Conservation (phyloP, 2,797 vertebrate genomes). For the Stomatorhinus walkeri region DNA sequence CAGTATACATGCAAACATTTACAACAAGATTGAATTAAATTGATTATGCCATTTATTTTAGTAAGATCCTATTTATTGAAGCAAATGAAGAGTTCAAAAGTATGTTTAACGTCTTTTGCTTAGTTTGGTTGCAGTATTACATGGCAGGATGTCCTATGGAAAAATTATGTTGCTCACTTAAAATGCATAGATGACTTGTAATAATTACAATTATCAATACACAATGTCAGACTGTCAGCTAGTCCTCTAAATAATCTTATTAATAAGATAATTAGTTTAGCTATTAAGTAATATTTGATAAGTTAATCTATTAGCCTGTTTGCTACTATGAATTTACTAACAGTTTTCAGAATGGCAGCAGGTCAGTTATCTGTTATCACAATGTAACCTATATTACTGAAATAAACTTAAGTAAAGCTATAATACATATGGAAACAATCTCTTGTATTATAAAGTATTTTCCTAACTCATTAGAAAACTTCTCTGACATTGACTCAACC, state of each 20-base stretch:
- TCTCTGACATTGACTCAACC: background rate
- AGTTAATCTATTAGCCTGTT: constrained; percentile 5
- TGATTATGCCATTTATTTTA: background rate
- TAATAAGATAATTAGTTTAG: background rate
- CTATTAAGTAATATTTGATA: background rate
- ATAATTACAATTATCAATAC: background rate
- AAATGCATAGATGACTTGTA: background rate
- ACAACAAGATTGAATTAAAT: background rate
- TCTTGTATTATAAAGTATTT: background rate
- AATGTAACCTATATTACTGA: background rate
- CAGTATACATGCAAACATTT: background rate
- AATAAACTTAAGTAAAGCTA: background rate
- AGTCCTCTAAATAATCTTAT: background rate
- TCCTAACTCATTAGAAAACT: background rate
- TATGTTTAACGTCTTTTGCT: background rate
- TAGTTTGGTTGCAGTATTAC: background rate
- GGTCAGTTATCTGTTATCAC: background rate
- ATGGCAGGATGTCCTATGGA: background rate
- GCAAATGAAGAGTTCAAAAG: background rate
- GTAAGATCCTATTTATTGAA: background rate
- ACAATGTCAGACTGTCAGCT: background rate
- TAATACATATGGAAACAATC: background rate
- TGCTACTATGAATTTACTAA: background rate
- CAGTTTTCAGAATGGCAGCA: background rate
- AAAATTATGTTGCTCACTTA: background rate